A percentile compares a stretch with the other conserved stretches of the same genome.
Conservation (phyloP, 2,888 invertebrate species). For the Aporophyla nigra region DNA sequence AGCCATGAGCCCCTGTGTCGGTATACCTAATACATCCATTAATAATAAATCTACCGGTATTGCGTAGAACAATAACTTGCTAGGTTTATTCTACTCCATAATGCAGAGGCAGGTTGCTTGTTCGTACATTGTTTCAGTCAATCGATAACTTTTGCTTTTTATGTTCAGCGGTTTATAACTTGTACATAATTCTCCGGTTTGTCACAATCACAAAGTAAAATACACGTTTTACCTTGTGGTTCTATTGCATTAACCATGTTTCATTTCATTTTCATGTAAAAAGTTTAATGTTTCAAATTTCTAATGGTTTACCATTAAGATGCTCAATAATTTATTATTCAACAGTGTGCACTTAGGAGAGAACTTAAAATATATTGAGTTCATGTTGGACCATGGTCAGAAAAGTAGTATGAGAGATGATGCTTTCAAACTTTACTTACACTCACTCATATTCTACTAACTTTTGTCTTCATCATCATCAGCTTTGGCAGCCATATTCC, state of each 20-base stretch:
- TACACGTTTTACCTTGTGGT: slow-evolving; percentile 11
- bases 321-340: background rate
- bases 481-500: no score
- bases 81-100: slow-evolving; percentile 37
- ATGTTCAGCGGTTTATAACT: slow-evolving; percentile 15
- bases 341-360: background rate
- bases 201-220: slow-evolving; percentile 26
- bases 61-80: slow-evolving; percentile 26
- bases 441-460: background rate
- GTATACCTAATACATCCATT: background rate
- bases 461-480: background rate
- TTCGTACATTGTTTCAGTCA: slow-evolving; percentile 23
- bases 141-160: slow-evolving; percentile 47
- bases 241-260: background rate
- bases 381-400: background rate
- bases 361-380: background rate
- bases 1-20: background rate
- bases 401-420: background rate
- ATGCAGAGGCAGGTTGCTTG: slow-evolving; percentile 22
- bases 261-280: background rate
- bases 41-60: background rate
- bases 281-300: background rate
- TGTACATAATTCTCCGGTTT: slow-evolving; percentile 12
- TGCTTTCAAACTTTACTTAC: background rate
- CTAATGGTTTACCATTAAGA: background rate